These are phyloP conservation scores for Pyrochroa serraticornis DNA, from an alignment of 2,888 invertebrate species.

Conservation along the genomic window DNA sequence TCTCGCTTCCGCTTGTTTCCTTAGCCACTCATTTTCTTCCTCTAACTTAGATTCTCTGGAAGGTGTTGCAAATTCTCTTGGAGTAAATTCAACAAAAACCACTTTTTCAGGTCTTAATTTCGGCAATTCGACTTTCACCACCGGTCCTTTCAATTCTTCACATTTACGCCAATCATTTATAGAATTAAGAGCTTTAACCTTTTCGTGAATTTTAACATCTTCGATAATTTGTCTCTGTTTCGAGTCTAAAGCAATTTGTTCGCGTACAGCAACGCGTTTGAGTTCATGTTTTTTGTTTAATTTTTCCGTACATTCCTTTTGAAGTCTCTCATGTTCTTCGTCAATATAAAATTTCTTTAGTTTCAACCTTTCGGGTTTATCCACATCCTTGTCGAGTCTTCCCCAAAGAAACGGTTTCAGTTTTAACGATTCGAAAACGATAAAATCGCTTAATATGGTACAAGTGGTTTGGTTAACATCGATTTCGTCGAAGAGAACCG, in stretches of 20 bases:
- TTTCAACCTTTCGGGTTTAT: constrained; percentile 64
- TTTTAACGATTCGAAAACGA: constrained; percentile 73
- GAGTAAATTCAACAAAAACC: constrained; percentile 69
- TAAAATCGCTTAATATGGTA: constrained; percentile 63
- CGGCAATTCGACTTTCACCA: constrained; percentile 46
- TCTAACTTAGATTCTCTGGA: constrained; percentile 73
- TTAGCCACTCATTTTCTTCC: constrained; percentile 81
- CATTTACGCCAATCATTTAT: constrained; percentile 21
- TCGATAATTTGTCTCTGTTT: constrained; percentile 68
- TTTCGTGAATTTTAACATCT: constrained; percentile 65
- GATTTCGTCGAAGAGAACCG: constrained; percentile 69
- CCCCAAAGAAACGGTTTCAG: constrained; percentile 64
- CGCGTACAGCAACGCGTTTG: constrained; percentile 65
- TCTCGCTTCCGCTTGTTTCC: constrained; percentile 76
- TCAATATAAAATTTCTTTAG: constrained; percentile 65
- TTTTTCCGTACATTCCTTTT: constrained; percentile 63
- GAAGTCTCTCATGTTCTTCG: constrained; percentile 63
- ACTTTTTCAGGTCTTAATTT: constrained; percentile 32
- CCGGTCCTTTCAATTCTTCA: constrained; percentile 48
- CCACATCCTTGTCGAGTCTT: constrained; percentile 62
- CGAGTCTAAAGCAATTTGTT: constrained; percentile 67
- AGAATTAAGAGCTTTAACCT: constrained; percentile 65
- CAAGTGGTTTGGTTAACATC: constrained; percentile 69
- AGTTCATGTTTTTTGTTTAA: constrained; percentile 61
- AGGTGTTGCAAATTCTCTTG: constrained; percentile 81